Base-by-base conservation (phyloP, 2,113 vertebrate species). In the Tachuris rubrigastra region DNA sequence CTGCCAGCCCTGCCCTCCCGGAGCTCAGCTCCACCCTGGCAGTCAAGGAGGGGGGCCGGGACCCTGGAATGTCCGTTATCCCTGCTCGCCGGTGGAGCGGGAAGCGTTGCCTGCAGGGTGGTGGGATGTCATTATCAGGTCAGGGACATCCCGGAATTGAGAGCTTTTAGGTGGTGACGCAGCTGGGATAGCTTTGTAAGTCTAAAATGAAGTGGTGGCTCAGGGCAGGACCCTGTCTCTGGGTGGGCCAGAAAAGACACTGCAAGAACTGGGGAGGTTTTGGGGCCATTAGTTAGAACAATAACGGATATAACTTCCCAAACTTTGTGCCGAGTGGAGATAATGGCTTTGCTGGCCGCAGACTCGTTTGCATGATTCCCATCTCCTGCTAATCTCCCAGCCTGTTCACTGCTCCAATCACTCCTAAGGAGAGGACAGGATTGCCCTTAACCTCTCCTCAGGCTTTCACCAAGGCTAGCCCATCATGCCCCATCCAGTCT, bases 31-130 rank as follows among this genome's bases (percentile, higher is more conserved):
- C 35, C 15, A 0, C 2, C 0, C 35, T 12, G 55, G 35, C 2
- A 6, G 20, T 19, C 6, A 10, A 19, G 0, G 12, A 1, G 4
- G 31, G 22, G 35, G 8, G 6, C 1, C 1, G 1, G 44, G 19
- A 1, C 7, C 66, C 52, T 5, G 69, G 56, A 58, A 6, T 62
- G 60, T 7, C n/a, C 60, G 0, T 22, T 19, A 28, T 12, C 13
- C 2, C 17, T 1, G 1, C 41, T 33, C 52, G 56, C 1, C 1
- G 21, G 22, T 2, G 10, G n/a, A 72, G 12, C 3, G 39, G 27
- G n/a, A 23, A 20, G 11, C 0, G 2, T 19, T 31, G 22, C 5
- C 18, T 56, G 46, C 25, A 1, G 24, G 12, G 22, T 19, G 35
- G 12, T 71, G 62, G 6, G 12, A 14, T 0, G 1, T 22, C 55